Percentiles rank a stretch among this genome's conserved stretches.
These are phyloP conservation scores for Atrina japonica DNA, from an alignment of 2,888 invertebrate genomes.

Conservation along the genomic window DNA sequence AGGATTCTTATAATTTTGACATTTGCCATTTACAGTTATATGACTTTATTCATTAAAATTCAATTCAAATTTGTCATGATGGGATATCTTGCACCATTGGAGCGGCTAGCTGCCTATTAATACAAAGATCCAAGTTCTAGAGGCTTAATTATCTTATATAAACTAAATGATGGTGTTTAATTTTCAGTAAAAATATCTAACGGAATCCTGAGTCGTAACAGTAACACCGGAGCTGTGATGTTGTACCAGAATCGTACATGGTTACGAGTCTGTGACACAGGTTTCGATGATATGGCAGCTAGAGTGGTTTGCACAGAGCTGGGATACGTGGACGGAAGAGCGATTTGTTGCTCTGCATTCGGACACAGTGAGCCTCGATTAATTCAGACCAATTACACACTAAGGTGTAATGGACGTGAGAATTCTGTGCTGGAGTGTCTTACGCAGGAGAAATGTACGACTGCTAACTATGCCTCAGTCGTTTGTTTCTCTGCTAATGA, in stretches of 20 bases:
- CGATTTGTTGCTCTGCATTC: constrained; percentile 72
- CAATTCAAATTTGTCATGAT: too few relatives aligned
- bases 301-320: constrained; percentile 66
- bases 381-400: constrained; percentile 68
- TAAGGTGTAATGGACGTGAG: constrained; percentile 81
- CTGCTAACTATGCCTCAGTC: constrained; percentile 67
- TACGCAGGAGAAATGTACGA: constrained; percentile 50
- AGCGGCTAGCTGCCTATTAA: too few relatives aligned
- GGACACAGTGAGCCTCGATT: constrained; percentile 36
- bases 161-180: too few relatives aligned
- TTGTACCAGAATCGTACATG: constrained; percentile 61
- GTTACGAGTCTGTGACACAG: constrained; percentile 68
- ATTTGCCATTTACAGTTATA: too few relatives aligned
- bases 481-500: constrained; percentile 56
- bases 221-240: constrained; percentile 66
- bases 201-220: constrained; percentile 47
- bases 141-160: too few relatives aligned
- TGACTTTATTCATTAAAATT: too few relatives aligned
- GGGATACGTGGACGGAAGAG: constrained; percentile 66
- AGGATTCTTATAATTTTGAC: too few relatives aligned
- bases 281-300: constrained; percentile 70
- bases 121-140: too few relatives aligned
- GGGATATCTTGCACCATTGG: too few relatives aligned
- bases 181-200: constrained; percentile 65
- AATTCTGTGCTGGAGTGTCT: constrained; percentile 62